These are phyloP conservation scores for Sapajus apella DNA, from an alignment of 2,113 vertebrate genomes.

Conservation along the genomic window DNA sequence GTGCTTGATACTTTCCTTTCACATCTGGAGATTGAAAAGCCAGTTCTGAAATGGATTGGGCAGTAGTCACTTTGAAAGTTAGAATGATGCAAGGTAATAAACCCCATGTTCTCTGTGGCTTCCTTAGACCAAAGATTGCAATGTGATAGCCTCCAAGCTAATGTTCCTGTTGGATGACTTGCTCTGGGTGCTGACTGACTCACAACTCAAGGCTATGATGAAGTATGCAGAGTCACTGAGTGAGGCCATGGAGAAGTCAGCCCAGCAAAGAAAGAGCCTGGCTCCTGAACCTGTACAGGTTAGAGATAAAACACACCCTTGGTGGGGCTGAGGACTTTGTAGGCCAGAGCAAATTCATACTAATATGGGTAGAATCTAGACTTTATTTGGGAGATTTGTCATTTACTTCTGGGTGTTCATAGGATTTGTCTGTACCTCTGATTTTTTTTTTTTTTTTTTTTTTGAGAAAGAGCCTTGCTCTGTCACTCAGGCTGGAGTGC, in stretches of 20 bases:
- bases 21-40: neutral
- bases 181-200: slow-evolving; percentile 98
- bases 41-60: neutral
- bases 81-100: slow-evolving; percentile 12
- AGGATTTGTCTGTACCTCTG: neutral
- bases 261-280: slow-evolving; percentile 94
- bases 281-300: slow-evolving; percentile 85
- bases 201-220: slow-evolving; percentile 97
- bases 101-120: slow-evolving; percentile 20
- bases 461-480: too few relatives aligned
- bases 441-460: neutral
- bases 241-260: slow-evolving; percentile 96
- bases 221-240: slow-evolving; percentile 97
- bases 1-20: neutral
- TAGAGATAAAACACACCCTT: neutral
- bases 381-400: neutral
- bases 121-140: slow-evolving; percentile 95
- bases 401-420: neutral
- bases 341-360: neutral
- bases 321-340: neutral
- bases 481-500: too few relatives aligned
- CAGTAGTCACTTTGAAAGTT: neutral
- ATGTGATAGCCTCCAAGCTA: slow-evolving; percentile 96
- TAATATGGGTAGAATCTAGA: too few relatives aligned
- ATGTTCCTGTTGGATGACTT: slow-evolving; percentile 97